These are phyloP conservation scores for Meloidogyne hapla DNA, from an alignment of 1,140 invertebrate genomes.

Conservation along the genomic window DNA sequence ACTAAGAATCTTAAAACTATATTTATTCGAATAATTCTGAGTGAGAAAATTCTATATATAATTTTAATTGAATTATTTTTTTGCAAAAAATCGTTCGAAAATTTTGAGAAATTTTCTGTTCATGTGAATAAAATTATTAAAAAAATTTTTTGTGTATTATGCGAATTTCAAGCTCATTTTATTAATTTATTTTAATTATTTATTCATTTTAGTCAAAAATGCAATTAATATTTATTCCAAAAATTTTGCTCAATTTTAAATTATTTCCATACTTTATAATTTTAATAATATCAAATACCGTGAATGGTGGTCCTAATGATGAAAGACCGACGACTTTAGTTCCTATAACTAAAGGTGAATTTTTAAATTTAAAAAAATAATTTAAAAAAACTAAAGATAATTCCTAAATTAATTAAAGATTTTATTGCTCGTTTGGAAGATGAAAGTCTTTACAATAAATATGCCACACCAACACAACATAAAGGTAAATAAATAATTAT, in stretches of 20 bases:
- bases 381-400: background rate
- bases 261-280: background rate
- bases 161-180: too few species aligned
- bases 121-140: too few species aligned
- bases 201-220: background rate
- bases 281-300: background rate
- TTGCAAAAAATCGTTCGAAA: background rate
- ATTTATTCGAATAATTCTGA: background rate
- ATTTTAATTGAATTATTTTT: too few species aligned
- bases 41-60: background rate
- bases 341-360: conserved; percentile 13
- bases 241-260: conserved; percentile 19
- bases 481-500: conserved; percentile 42
- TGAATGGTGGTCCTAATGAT: background rate
- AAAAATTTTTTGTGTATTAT: too few species aligned
- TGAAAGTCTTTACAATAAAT: conserved; percentile 53
- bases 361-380: background rate
- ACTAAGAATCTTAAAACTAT: background rate
- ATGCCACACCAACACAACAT: conserved; percentile 61
- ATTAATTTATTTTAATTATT: too few species aligned
- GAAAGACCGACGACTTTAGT: conserved; percentile 8
- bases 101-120: too few species aligned
- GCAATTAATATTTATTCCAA: background rate
- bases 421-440: conserved; percentile 53
- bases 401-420: conserved; percentile 34